Conservation (phyloP, 2,113 vertebrate species). For the Illadopsis cleaveri region DNA sequence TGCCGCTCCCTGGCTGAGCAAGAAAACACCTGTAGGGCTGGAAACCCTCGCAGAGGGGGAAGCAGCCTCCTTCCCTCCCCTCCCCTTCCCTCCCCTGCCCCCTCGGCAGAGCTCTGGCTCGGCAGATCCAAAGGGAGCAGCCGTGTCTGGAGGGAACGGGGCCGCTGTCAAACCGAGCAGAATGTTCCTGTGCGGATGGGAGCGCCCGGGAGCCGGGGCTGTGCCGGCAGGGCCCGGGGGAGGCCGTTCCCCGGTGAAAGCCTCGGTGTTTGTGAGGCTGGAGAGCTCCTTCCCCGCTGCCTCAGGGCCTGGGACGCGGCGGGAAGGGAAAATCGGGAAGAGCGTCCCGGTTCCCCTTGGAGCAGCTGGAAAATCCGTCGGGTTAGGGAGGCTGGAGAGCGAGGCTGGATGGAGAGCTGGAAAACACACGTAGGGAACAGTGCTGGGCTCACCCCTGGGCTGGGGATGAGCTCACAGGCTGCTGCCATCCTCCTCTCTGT, state of each 20-base stretch:
- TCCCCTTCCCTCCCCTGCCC: conserved; percentile 1
- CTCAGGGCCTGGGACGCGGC: accelerated
- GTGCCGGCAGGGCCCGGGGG: not conserved
- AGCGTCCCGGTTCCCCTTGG: accelerated
- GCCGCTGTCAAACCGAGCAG: conserved; percentile 45
- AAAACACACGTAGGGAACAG: not conserved
- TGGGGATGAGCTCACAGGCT: not conserved
- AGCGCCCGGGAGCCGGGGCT: not conserved
- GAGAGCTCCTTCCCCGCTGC: not conserved
- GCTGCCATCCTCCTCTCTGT: not conserved
- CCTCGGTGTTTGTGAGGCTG: accelerated
- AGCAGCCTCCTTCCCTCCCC: not conserved
- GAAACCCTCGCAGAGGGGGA: not conserved
- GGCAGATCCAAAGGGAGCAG: conserved; percentile 38
- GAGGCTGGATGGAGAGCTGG: not conserved
- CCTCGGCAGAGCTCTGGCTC: not conserved
- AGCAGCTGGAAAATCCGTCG: not conserved
- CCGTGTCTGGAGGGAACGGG: not conserved
- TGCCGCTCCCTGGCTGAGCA: not conserved
- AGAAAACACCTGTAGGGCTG: conserved; percentile 51
- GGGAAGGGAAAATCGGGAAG: not conserved
- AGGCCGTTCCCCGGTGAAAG: not conserved
- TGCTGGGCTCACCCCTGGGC: not conserved
- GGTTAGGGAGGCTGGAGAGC: not conserved
- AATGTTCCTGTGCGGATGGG: conserved; percentile 6